These are phyloP conservation scores for Lasiurus borealis DNA, from an alignment of 2,113 vertebrate genomes.

Conservation along the genomic window DNA sequence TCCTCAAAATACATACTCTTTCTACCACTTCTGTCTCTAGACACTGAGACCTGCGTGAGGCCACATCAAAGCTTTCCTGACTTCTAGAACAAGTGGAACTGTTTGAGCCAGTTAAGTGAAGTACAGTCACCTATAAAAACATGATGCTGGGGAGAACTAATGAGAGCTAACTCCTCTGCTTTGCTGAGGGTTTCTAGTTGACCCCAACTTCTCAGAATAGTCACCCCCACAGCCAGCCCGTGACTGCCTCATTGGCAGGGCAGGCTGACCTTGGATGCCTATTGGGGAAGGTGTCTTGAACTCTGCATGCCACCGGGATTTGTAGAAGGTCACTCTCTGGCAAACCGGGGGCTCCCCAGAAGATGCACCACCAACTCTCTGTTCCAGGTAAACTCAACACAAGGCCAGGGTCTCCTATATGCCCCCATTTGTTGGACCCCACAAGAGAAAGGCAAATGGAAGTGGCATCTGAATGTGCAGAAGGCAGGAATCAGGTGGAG, in stretches of 20 bases:
- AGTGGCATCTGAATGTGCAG: neutral
- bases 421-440: neutral
- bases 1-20: no score
- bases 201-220: neutral
- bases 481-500: neutral
- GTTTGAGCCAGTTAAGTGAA: neutral
- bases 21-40: no score
- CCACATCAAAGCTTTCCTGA: neutral
- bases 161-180: neutral
- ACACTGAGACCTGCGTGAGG: neutral
- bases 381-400: neutral
- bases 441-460: neutral
- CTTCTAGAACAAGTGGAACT: neutral
- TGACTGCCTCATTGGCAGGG: neutral
- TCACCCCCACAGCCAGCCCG: neutral
- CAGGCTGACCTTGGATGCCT: neutral
- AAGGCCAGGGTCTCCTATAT: neutral
- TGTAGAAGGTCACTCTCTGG: neutral
- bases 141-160: neutral
- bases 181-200: neutral
- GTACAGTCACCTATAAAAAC: neutral
- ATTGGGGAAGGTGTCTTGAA: neutral
- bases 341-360: neutral
- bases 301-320: neutral
- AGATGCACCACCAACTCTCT: neutral